These are phyloP conservation scores for Oreortyx pictus DNA, from an alignment of 2,797 vertebrate species.

Conservation along the genomic window DNA sequence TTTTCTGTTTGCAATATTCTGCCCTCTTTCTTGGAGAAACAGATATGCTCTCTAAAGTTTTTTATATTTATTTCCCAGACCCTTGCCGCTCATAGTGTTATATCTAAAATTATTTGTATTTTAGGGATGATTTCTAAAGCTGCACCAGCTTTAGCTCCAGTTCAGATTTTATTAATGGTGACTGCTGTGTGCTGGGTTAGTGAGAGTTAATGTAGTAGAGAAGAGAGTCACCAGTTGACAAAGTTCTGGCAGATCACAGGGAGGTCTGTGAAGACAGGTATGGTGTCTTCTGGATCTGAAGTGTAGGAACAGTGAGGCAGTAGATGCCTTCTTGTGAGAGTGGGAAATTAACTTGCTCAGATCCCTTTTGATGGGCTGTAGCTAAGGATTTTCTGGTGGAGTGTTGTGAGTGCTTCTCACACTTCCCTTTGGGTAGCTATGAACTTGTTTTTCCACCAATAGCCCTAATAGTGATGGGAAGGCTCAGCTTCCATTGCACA, in stretches of 20 bases:
- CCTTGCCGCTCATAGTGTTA: accelerated
- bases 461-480: neutral
- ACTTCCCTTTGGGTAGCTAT: neutral
- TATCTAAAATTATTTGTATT: neutral
- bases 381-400: neutral
- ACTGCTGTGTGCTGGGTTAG: neutral
- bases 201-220: neutral
- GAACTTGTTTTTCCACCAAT: neutral
- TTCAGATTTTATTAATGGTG: neutral
- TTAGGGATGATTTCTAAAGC: neutral
- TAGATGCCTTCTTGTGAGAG: accelerated
- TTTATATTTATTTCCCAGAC: neutral
- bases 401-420: neutral
- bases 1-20: conserved; percentile 44
- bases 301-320: neutral
- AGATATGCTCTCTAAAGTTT: neutral
- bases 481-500: neutral
- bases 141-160: neutral
- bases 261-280: neutral
- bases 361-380: neutral
- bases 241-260: neutral
- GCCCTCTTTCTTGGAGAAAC: conserved; percentile 2
- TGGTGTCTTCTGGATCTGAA: neutral
- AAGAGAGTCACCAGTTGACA: neutral
- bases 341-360: too few species aligned